Evolutionary conservation across 2,888 invertebrate genomes (phyloP), one percentile per base, ranked within the genome.

Genomic region (Athetis lepigone): DNA sequence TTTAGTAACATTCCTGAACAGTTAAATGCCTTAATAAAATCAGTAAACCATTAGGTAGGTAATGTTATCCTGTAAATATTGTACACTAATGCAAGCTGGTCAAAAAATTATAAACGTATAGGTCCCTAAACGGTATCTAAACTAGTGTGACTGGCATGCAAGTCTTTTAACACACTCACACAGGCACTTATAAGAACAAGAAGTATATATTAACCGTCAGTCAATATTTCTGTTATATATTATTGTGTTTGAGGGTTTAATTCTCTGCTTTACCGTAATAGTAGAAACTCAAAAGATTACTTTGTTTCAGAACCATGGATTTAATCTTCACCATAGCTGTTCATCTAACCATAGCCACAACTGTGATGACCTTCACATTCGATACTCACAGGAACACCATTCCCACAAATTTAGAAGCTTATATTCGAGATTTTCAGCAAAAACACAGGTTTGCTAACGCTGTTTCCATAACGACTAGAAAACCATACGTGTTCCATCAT

Each of bases 321-420:
- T 9, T n/a, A 25, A 0, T 59, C 7, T 46, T 60, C 11, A 42
- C 13, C 27, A 36, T 43, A 11, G 23, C 74, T 6, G 0, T 76
- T 2, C 61, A 65, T 47, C 16, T 80, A 25, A 40, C 49, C 19
- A 16, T 77, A 13, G 42, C 42, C 27, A 58, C 61, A 36, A 67
- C 52, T 54, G 62, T 56, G 3, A 50, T 64, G 1, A 29, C 66
- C n/a, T 46, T 71, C 7, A 50, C 54, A 37, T 69, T 80, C 13
- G 71, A 68, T 11, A 57, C 13, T 43, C 6, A 80, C 2, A 23
- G 75, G 33, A 63, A 66, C 47, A 50, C 66, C 6, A 19, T 78
- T 33, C 71, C 78, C 77, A 58, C 36, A 39, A 64, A 63, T 23
- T 27, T 75, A 13, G 71, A 40, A 69, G 52, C 36, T 16, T 43